Conservation (phyloP, 1,140 invertebrate genomes). For the Aphis gossypii region DNA sequence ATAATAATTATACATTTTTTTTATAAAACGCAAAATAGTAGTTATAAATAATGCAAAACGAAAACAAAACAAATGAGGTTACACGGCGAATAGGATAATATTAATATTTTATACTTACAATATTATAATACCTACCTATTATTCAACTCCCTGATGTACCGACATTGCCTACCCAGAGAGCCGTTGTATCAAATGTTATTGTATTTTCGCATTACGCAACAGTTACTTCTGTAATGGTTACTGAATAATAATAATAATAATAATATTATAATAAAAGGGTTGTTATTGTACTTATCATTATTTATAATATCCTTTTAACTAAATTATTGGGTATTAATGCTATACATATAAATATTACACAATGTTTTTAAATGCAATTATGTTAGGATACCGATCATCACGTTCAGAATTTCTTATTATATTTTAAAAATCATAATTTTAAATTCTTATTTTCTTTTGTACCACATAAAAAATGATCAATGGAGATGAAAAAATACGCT, state of each 20-base stretch:
- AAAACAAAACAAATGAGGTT: too few relatives aligned
- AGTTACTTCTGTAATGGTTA: background rate
- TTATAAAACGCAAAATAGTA: too few relatives aligned
- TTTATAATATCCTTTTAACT: background rate
- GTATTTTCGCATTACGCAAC: background rate
- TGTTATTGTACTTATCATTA: background rate
- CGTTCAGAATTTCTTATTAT: too few relatives aligned
- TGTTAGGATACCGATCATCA: background rate
- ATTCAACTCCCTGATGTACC: background rate
- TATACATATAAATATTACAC: background rate
- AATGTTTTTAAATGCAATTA: too few relatives aligned
- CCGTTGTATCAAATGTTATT: background rate
- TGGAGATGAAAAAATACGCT: too few relatives aligned
- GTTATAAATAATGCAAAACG: too few relatives aligned
- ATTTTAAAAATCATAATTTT: too few relatives aligned
- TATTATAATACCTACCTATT: background rate
- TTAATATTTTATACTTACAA: background rate
- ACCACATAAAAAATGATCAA: too few relatives aligned
- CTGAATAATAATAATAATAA: background rate
- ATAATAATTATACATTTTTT: too few relatives aligned
- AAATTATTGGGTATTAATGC: background rate
- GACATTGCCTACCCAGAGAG: background rate
- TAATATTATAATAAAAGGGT: background rate
- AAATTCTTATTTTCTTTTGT: too few relatives aligned
- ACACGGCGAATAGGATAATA: background rate